Base-by-base conservation (phyloP, 2,797 vertebrate genomes). In the Pseudochirops cupreus region DNA sequence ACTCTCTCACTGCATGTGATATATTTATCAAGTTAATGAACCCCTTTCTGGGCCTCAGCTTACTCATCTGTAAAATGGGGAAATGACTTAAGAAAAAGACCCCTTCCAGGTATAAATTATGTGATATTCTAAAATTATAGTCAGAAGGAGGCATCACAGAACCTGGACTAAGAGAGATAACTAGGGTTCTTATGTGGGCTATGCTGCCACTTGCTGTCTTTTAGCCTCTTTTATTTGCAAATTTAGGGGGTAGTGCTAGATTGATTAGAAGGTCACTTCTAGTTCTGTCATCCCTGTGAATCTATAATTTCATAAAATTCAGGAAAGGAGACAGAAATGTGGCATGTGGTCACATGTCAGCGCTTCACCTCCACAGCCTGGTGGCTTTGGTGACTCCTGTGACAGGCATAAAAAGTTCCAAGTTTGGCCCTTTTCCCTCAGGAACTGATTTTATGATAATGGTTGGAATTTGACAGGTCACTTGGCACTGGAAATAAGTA, bases 391-490 rank as follows among this genome's bases (percentile, higher is more conserved):
- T 56, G 57, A 93, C 90, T 90, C 90, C 14, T 33, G 0, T 96
- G 96, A 93, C 92, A 96, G 46, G 67, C 26, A 33, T 87, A 54
- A 94, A 92, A 52, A 92, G 26, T n/a, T 94, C 58, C 56, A 50
- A 87, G 10, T 18, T 82, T 91, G 39, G 87, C 92, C 94, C 87
- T 50, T 21, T 58, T 93, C 94, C 95, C 31, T 93, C 59, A 95
- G 92, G 92, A 94, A 33, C 2, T 10, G 24, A 52, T 55, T 58
- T 93, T 55, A 54, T 29, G 93, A 92, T 56, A 74, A 39, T 56
- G 93, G 94, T 94, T 96, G 46, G 74, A 94, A 96, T 93, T 46
- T 96, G 95, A 94, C 91, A 95, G 95, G 18, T 54, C 93, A 90
- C 33, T 58, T 56, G 90, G 87, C 67, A 33, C 93, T 87, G 56